Conservation (phyloP, 2,888 invertebrate genomes). For the Junonia oenone region DNA sequence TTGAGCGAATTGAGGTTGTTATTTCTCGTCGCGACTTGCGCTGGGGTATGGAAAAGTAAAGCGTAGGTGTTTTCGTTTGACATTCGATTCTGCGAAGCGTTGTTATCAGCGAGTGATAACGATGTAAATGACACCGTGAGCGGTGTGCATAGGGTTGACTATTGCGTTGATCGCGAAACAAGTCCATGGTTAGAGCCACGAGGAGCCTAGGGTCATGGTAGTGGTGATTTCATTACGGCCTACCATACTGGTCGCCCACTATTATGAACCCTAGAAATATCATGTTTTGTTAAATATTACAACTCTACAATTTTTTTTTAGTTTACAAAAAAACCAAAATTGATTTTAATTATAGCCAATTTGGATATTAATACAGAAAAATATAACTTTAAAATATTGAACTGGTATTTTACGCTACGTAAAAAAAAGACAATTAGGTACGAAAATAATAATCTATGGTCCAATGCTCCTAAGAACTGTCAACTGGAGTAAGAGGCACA, state of each 20-base stretch:
- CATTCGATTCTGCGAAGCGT: slow-evolving; percentile 35
- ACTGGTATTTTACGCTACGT: neutral
- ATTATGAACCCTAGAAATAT: neutral
- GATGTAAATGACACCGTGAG: slow-evolving; percentile 47
- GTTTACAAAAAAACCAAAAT: neutral
- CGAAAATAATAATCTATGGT: neutral
- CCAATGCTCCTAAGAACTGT: neutral
- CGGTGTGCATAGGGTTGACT: slow-evolving; percentile 41
- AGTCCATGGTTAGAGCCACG: slow-evolving; percentile 61
- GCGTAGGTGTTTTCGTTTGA: slow-evolving; percentile 42
- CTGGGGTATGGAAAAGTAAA: slow-evolving; percentile 6
- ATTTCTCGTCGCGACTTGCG: slow-evolving; percentile 9
- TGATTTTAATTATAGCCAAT: neutral
- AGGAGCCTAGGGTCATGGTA: slow-evolving; percentile 53
- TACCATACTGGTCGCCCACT: slow-evolving; percentile 17
- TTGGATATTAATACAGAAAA: neutral
- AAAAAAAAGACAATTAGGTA: neutral
- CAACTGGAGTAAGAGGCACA: neutral
- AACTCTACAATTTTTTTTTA: neutral
- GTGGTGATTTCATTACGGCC: slow-evolving; percentile 36
- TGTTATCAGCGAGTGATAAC: slow-evolving; percentile 70
- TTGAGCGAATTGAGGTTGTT: slow-evolving; percentile 30
- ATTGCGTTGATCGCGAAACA: slow-evolving; percentile 51
- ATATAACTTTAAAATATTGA: neutral
- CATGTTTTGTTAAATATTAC: neutral